Evolutionary conservation across 2,113 vertebrate genomes (phyloP), one percentile per base, ranked within the genome.

Genomic region (Psephotus haematonotus): DNA sequence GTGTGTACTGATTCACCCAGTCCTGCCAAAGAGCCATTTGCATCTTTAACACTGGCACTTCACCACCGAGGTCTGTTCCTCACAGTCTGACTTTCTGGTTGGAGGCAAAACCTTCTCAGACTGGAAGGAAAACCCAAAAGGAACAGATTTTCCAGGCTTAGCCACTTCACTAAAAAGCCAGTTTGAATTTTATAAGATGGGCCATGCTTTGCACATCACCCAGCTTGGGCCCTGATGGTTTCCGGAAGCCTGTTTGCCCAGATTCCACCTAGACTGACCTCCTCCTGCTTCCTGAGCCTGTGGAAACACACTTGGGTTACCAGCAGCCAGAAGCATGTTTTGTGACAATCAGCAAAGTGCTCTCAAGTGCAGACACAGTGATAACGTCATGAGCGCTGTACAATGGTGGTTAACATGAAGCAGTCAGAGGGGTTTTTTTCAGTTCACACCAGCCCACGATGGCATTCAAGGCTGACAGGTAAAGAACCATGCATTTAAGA

Each of bases 401-500:
- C 74, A 28, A 70, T 18, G 31, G 57, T 86, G 10, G 72, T 82
- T 88, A 91, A 82, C 59, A 60, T 18, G 52, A 89, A 95, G 69
- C 65, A 86, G 76, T 43, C 83, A 68, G 76, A 79, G 17, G 63
- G 2, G 1, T 41, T 75, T 75, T 83, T 83, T 44, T 50, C 60
- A 86, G 81, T 86, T 93, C 10, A 11, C 39, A 81, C 44, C 65
- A 59, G 89, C 70, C 74, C 95, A 93, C 0, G 3, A 90, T 24
- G 78, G 72, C 87, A 71, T 65, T 87, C 81, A 85, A 90, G 67
- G 70, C 90, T 94, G 83, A 91, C 55, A 86, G 72, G 82, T 68
- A 35, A 74, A 93, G 83, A 86, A 13, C 3, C 53, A 43, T 6
- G n/a, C 44, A 55, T 41, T 70, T 63, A 92, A 70, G 84, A 95